Percentiles rank a stretch among this genome's conserved stretches.
Conservation (phyloP, 2,797 vertebrate genomes). For the Oryzias sinensis region DNA sequence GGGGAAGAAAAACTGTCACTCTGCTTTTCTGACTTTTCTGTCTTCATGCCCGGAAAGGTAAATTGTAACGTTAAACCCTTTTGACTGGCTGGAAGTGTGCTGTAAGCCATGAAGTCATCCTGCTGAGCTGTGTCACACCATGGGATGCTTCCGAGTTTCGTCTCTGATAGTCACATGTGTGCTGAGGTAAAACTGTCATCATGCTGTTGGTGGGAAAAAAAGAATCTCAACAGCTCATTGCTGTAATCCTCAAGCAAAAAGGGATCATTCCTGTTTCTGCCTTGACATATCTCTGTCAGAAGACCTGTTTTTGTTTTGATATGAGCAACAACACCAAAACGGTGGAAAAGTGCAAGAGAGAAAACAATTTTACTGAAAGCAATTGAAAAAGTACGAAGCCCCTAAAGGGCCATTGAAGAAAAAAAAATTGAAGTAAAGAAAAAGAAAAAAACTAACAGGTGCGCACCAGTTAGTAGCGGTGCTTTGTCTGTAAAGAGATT, state of each 20-base stretch:
- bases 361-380: slow-evolving; percentile 19
- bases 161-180: slow-evolving; percentile 8
- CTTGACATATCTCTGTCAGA: slow-evolving; percentile 18
- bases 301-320: slow-evolving; percentile 31
- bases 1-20: slow-evolving; percentile 26
- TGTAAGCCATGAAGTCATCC: slow-evolving; percentile 14
- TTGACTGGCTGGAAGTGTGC: slow-evolving; percentile 11
- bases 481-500: too few relatives aligned
- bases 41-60: slow-evolving; percentile 17
- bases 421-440: too few relatives aligned
- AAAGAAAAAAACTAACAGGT: too few relatives aligned
- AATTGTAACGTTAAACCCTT: slow-evolving; percentile 34
- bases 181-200: slow-evolving; percentile 17
- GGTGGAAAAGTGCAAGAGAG: slow-evolving; percentile 11
- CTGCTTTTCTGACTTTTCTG: slow-evolving; percentile 11
- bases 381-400: neutral
- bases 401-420: too few relatives aligned
- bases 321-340: slow-evolving; percentile 14
- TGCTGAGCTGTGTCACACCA: slow-evolving; percentile 20
- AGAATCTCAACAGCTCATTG: slow-evolving; percentile 2
- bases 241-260: slow-evolving; percentile 12
- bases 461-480: too few relatives aligned
- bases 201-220: neutral
- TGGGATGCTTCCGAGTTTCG: slow-evolving; percentile 15
- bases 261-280: slow-evolving; percentile 35